Base-by-base conservation (phyloP, 2,888 invertebrate species). In the Smittia aterrima region DNA sequence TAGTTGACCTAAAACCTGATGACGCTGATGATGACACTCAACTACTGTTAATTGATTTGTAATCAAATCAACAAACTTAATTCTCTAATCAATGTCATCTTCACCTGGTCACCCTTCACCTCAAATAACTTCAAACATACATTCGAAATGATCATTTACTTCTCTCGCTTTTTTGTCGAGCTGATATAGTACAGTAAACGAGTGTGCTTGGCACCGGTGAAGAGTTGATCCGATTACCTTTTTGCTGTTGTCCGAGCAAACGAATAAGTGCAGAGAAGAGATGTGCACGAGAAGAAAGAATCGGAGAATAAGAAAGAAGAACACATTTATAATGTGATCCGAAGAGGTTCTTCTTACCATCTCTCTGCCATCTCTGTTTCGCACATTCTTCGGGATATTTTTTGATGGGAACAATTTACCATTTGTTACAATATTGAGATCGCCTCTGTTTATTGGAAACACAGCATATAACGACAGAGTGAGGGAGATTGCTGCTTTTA, bases 191-290 rank as follows among this genome's bases (percentile, higher is more conserved):
- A 13, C 47, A 47, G 7, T 47, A 47, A 47, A 47, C 16, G 16
- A 47, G 16, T 47, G 47, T 47, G 16, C 13, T 47, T 7, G 47
- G 16, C 16, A 47, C 47, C 47, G 16, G 13, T 47, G 47, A 13
- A 47, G 47, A 47, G 68, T 68, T 68, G 68, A 68, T 68, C 68
- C 47, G 68, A 68, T 68, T 68, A 47, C 47, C 47, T 47, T 47
- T 47, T 47, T 47, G 47, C 16, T 47, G 7, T 7, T 47, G 47
- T 47, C 47, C 47, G 16, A 47, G 38, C 38, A 38, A 11, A 16
- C 47, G 47, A 16, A n/a, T 47, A 47, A 47, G 16, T 47, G 47
- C 47, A 47, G 47, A 47, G 16, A n/a, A n/a, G 13, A 47, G 16
- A 47, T 47, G 47, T 47, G 47, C 47, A 47, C 16, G 16, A 47